A percentile compares a stretch with the other conserved stretches of the same genome.
phyloP scores from a whole-genome alignment of 2,888 invertebrate species.

The Sphinx pinastri region DNA sequence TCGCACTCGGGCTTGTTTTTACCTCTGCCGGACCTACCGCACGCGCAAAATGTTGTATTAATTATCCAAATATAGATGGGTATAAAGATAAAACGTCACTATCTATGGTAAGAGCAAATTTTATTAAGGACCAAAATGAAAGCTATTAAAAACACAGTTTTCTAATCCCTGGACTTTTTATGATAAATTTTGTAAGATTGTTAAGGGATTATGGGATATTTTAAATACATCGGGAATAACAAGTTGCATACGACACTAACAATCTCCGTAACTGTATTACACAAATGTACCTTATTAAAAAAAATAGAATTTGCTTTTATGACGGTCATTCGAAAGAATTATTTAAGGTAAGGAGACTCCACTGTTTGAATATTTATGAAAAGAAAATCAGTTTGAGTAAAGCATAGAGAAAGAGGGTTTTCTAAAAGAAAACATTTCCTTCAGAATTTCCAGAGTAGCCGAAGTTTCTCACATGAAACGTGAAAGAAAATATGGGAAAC shows the following conservation, averaged over 20 bases:
- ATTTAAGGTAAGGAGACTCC: neutral
- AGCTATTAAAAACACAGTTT: too few species aligned
- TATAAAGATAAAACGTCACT: slow-evolving; percentile 1
- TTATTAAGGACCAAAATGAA: neutral
- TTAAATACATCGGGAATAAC: too few species aligned
- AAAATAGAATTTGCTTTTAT: too few species aligned
- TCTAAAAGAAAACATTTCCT: neutral
- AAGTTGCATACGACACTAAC: too few species aligned
- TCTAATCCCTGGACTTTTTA: too few species aligned
- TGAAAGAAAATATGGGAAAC: neutral
- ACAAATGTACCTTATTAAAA: too few species aligned
- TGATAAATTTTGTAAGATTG: too few species aligned
- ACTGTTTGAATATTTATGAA: slow-evolving; percentile 2
- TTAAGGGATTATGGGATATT: too few species aligned
- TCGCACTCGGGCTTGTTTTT: slow-evolving; percentile 6
- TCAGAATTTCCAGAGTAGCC: neutral
- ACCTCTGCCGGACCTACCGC: slow-evolving; percentile 36
- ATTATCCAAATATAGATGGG: slow-evolving; percentile 6
- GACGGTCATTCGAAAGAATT: too few species aligned
- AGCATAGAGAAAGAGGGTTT: neutral
- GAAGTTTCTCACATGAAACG: neutral
- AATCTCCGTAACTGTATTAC: too few species aligned
- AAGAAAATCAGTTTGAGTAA: slow-evolving; percentile 6
- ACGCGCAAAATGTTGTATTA: slow-evolving; percentile 24
- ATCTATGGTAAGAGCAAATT: neutral